A percentile compares a stretch with the other conserved stretches of the same genome.
Conservation (phyloP, 2,888 invertebrate species). For the Dugesia japonica region DNA sequence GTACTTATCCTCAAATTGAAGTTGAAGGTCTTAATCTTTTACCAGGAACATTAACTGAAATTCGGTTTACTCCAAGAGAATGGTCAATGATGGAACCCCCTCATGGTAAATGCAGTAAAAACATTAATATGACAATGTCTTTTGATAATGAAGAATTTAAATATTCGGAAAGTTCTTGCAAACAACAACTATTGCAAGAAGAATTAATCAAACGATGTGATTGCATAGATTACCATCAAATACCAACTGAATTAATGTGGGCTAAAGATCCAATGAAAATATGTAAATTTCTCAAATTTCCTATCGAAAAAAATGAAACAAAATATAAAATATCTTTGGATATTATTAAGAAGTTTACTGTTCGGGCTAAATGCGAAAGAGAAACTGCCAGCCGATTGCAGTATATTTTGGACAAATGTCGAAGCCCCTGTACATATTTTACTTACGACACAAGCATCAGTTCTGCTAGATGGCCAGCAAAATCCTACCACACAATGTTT, state of each 20-base stretch:
- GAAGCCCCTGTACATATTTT: slow-evolving; percentile 25
- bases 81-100: slow-evolving; percentile 33
- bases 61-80: slow-evolving; percentile 29
- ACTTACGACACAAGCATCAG: slow-evolving; percentile 33
- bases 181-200: neutral
- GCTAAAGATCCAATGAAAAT: neutral
- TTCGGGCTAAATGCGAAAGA: neutral
- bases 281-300: neutral
- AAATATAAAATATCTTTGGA: neutral
- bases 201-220: neutral
- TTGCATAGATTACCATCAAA: neutral
- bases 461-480: slow-evolving; percentile 30
- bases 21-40: slow-evolving; percentile 27
- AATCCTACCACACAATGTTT: slow-evolving; percentile 22
- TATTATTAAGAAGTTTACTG: neutral
- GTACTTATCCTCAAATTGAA: slow-evolving; percentile 32
- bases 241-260: neutral
- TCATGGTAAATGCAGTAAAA: slow-evolving; percentile 31
- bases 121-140: neutral
- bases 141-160: neutral
- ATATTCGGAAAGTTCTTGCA: slow-evolving; percentile 17
- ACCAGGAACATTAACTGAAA: slow-evolving; percentile 33
- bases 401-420: neutral
- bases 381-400: neutral
- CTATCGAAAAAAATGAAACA: neutral